Percentiles rank a stretch among this genome's conserved stretches.
Evolutionary conservation across 2,888 invertebrate species (phyloP).

Genomic region (Sipunculus nudus): DNA sequence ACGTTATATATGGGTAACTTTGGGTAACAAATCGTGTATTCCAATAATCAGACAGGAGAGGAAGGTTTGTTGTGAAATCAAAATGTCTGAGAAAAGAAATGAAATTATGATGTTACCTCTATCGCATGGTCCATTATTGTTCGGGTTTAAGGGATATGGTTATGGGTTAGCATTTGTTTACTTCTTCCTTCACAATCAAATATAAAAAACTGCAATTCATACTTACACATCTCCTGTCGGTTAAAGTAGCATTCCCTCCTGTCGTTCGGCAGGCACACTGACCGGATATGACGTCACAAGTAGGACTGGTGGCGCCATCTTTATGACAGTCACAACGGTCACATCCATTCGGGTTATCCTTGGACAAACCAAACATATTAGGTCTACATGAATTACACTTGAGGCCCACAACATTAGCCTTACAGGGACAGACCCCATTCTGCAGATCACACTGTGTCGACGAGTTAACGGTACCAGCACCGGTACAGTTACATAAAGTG

Average conservation of each 20-base stretch:
- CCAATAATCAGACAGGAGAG: no score
- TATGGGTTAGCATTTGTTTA: no score
- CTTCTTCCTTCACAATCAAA: no score
- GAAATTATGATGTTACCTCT: no score
- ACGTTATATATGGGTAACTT: no score
- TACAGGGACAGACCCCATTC: constrained; percentile 31
- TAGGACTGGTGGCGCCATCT: constrained; percentile 17
- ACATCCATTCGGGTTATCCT: constrained; percentile 22
- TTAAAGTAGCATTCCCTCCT: constrained; percentile 11
- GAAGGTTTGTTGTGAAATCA: no score
- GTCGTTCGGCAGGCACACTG: constrained; percentile 24
- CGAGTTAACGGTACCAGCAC: constrained; percentile 5
- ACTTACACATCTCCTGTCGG: constrained; percentile 24
- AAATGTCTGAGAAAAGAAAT: no score
- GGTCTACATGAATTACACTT: constrained; percentile 40
- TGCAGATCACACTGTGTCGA: constrained; percentile 12
- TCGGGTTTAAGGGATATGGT: no score
- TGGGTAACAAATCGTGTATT: no score
- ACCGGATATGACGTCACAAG: constrained; percentile 25
- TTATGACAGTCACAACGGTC: constrained; percentile 25
- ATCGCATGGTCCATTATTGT: no score
- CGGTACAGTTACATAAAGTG: constrained; percentile 22
- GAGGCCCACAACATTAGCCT: constrained; percentile 26
- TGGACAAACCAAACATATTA: constrained; percentile 29
- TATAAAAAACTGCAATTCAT: no score